Conservation (phyloP, 2,888 invertebrate species). For the Germaria angustata region DNA sequence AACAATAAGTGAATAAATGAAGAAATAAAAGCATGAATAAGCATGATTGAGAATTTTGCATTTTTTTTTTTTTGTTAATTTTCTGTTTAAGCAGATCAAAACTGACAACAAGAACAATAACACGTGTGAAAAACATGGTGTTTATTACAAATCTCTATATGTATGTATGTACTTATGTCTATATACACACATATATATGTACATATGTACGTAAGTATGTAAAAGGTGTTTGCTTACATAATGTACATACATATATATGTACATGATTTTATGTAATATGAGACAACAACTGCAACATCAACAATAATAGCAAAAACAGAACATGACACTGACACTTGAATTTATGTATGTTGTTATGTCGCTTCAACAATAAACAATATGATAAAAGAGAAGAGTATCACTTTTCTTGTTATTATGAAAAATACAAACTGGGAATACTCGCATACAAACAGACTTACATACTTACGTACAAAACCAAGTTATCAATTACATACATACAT, state of each 20-base stretch:
- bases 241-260: neutral
- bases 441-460: too few species aligned
- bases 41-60: neutral
- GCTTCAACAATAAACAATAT: neutral
- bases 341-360: constrained; percentile 43
- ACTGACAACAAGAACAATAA: constrained; percentile 41
- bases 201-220: too few species aligned
- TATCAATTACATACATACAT: neutral
- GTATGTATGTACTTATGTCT: too few species aligned
- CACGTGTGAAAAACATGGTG: constrained; percentile 7
- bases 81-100: constrained; percentile 42
- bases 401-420: neutral
- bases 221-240: too few species aligned
- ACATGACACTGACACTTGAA: constrained; percentile 63
- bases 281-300: constrained; percentile 42
- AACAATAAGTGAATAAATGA: neutral
- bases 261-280: constrained; percentile 11
- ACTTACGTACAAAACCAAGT: neutral
- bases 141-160: neutral
- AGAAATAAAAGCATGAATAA: constrained; percentile 4
- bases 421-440: neutral
- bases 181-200: neutral
- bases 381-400: neutral
- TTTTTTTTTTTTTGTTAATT: constrained; percentile 11
- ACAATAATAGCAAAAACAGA: constrained; percentile 33